Evolutionary conservation across 64 coral and sea anemone species (phyloP).

Genomic region (Cladopsammia gracilis): DNA sequence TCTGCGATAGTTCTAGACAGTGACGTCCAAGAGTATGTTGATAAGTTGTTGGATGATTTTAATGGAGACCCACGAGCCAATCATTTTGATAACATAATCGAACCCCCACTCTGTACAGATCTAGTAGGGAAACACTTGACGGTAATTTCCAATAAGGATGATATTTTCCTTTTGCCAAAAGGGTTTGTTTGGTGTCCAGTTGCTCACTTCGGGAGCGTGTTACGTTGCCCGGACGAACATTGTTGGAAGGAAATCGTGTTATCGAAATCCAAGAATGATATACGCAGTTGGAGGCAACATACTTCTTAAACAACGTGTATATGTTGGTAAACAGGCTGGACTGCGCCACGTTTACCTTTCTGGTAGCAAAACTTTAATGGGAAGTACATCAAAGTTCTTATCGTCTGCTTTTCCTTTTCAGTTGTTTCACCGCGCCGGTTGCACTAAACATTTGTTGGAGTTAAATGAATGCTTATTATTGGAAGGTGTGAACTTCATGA

Average conservation of each 20-base stretch:
- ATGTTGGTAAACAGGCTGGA: background rate
- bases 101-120: background rate
- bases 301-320: slow-evolving; percentile 5
- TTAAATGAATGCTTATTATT: background rate
- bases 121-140: background rate
- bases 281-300: slow-evolving; percentile 1
- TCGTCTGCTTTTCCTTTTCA: slow-evolving; percentile 2
- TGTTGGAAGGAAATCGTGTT: background rate
- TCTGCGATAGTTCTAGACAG: background rate
- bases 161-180: slow-evolving; percentile 7
- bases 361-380: background rate
- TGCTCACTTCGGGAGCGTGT: background rate
- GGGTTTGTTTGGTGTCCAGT: slow-evolving; percentile 18
- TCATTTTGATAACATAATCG: background rate
- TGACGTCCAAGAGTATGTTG: background rate
- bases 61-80: background rate
- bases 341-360: slow-evolving; percentile 10
- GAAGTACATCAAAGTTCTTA: background rate
- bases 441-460: slow-evolving; percentile 5
- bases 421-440: background rate
- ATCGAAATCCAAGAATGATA: background rate
- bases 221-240: slow-evolving; percentile 11
- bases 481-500: slow-evolving; percentile 42
- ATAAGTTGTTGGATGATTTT: background rate
- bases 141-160: background rate